A percentile compares a stretch with the other conserved stretches of the same genome.
Evolutionary conservation across 1,140 invertebrate genomes (phyloP).

Genomic region (Adoxophyes honmai): DNA sequence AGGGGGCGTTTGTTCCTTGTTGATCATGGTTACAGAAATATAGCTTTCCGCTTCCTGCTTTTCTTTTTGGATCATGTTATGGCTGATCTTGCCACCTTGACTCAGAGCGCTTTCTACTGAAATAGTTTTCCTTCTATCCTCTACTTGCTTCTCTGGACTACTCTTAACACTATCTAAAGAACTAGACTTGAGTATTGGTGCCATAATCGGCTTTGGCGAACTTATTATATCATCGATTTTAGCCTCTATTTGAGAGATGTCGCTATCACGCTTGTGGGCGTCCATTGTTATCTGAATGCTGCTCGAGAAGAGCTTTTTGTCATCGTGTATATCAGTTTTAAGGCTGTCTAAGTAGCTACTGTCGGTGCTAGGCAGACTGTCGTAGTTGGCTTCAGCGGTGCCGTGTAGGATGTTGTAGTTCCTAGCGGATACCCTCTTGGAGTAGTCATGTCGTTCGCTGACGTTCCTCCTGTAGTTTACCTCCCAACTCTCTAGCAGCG

Average conservation of each 20-base stretch:
- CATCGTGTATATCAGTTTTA: constrained; percentile 57
- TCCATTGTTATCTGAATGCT: constrained; percentile 61
- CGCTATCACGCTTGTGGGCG: constrained; percentile 60
- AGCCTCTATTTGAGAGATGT: constrained; percentile 72
- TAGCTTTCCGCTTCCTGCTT: constrained; percentile 59
- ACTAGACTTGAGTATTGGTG: constrained; percentile 73
- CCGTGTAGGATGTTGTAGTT: constrained; percentile 56
- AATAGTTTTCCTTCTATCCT: constrained; percentile 69
- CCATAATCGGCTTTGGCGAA: constrained; percentile 70
- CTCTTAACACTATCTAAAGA: constrained; percentile 79
- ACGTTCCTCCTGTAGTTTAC: constrained; percentile 72
- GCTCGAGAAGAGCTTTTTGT: constrained; percentile 58
- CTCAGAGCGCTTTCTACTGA: constrained; percentile 71
- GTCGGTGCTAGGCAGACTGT: constrained; percentile 67
- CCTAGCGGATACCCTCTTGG: constrained; percentile 60
- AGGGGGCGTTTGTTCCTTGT: constrained; percentile 48
- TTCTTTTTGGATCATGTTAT: constrained; percentile 36
- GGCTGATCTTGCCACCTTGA: constrained; percentile 37
- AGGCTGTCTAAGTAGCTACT: constrained; percentile 70
- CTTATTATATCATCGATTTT: constrained; percentile 77
- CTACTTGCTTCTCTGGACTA: constrained; percentile 68
- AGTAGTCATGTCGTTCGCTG: constrained; percentile 59
- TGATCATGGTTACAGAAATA: constrained; percentile 64
- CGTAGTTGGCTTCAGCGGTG: constrained; percentile 55
- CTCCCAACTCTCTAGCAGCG: constrained; percentile 75